Base-by-base conservation (phyloP, 2,797 vertebrate species). In the Thamnophis elegans region DNA sequence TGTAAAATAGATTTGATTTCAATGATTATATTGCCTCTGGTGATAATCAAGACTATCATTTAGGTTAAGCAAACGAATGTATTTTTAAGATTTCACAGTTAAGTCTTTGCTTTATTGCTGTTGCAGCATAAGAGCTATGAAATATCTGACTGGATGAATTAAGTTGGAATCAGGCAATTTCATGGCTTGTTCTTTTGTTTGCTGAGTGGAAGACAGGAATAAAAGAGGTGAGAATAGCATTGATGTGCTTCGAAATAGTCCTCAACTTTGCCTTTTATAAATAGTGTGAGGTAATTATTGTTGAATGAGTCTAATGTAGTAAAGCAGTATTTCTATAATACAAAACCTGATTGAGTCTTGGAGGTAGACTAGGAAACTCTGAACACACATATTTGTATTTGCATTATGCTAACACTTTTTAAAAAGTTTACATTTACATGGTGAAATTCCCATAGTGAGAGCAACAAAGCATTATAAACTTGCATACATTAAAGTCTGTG, bases 111-210 rank as follows among this genome's bases (percentile, higher is more conserved):
- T 94, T 97, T 95, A 94, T 93, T 62, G 78, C 56, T 95, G 47
- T 56, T 95, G 86, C 42, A 88, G 60, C 65, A 88, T 92, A 94
- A 94, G 95, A 95, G 95, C 32, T 94, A 86, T 93, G 86, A 94
- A 89, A 88, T 95, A 95, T 93, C 96, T 94, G 94, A 92, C 95
- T 95, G 95, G 95, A 93, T 96, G 93, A 90, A 22, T 94, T 96
- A 94, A 95, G 96, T 93, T 95, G 94, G 58, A 96, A 90, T 55
- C 93, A 93, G 91, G 93, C 96, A 96, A 97, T 96, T 96, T 96
- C 93, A 96, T 96, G 94, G 92, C 94, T 95, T 97, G 94, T 94
- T 96, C 93, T 42, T 90, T 96, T 96, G 47, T 85, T 94, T 95
- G 92, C 92, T 94, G 14, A 94, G 32, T n/a, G 90, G 86, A 86